phyloP scores from a whole-genome alignment of 1,140 invertebrate genomes.

The Drosophila lowei region DNA sequence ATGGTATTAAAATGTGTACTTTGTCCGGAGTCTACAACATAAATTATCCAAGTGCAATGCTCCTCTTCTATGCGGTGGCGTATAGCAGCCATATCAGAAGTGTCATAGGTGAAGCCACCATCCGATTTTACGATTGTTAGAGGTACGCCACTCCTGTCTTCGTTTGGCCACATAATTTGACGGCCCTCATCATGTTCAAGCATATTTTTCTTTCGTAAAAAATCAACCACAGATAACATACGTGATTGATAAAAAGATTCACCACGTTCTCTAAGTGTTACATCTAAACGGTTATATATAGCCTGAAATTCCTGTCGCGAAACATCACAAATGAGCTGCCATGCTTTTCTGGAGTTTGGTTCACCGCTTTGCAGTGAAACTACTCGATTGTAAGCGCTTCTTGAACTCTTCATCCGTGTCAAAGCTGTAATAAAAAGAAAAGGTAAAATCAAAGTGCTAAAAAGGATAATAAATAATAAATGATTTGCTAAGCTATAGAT shows the following conservation, averaged over 20 bases:
- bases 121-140: slow-evolving; percentile 98
- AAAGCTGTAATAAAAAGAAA: slow-evolving; percentile 86
- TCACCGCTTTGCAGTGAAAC: slow-evolving; percentile 96
- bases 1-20: slow-evolving; percentile 93
- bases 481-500: too few species aligned
- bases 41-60: slow-evolving; percentile 95
- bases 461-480: too few species aligned
- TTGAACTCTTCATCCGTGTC: slow-evolving; percentile 98
- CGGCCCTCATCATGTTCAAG: slow-evolving; percentile 96
- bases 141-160: slow-evolving; percentile 87
- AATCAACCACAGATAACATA: slow-evolving; percentile 94
- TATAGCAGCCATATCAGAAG: slow-evolving; percentile 97
- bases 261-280: slow-evolving; percentile 92
- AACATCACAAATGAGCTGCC: slow-evolving; percentile 98
- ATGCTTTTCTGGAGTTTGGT: slow-evolving; percentile 93
- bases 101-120: slow-evolving; percentile 99
- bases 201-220: slow-evolving; percentile 89
- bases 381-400: slow-evolving; percentile 96
- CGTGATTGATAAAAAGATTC: slow-evolving; percentile 98
- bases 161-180: slow-evolving; percentile 94
- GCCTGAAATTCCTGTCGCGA: slow-evolving; percentile 96
- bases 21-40: slow-evolving; percentile 98
- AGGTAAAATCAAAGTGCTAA: not conserved
- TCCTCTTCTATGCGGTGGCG: slow-evolving; percentile 95
- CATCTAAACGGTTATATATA: slow-evolving; percentile 90